Conservation (phyloP, 2,797 vertebrate species). For the Melanotaenia boesemani region DNA sequence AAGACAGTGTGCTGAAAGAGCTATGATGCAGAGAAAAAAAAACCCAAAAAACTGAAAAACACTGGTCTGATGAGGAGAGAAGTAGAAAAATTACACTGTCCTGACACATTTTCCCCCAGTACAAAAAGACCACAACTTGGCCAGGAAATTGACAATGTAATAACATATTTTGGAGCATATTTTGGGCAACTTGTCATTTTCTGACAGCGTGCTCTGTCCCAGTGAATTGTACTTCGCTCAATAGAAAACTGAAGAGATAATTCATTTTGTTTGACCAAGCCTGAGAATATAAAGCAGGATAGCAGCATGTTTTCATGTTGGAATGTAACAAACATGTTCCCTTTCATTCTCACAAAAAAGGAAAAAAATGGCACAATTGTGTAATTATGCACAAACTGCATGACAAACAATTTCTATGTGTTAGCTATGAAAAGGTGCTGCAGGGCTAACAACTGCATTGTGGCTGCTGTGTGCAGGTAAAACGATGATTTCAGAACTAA, state of each 20-base stretch:
- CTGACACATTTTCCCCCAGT: conserved; percentile 32
- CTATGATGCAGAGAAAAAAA: conserved; percentile 14
- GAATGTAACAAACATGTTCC: conserved; percentile 32
- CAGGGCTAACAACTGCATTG: conserved; percentile 9
- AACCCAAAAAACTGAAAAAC: conserved; percentile 9
- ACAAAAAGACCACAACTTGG: conserved; percentile 34
- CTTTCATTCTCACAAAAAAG: conserved; percentile 45
- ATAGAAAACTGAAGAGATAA: conserved; percentile 55
- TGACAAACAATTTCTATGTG: conserved; percentile 36
- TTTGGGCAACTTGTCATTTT: conserved; percentile 57
- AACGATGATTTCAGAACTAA: conserved; percentile 21
- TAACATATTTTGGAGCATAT: conserved; percentile 55
- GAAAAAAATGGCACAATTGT: conserved; percentile 42
- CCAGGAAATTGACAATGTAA: conserved; percentile 65
- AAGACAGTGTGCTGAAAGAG: conserved; percentile 27
- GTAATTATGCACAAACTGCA: conserved; percentile 45
- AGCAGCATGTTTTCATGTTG: conserved; percentile 41
- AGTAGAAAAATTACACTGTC: conserved; percentile 38
- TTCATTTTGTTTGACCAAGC: conserved; percentile 34
- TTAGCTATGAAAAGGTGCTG: conserved; percentile 15
- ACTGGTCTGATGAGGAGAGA: conserved; percentile 31
- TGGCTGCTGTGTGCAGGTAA: not conserved
- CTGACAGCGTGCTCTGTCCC: conserved; percentile 44
- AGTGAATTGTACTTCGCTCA: conserved; percentile 40
- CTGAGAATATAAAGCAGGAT: conserved; percentile 41